Conservation (phyloP, 1,140 invertebrate genomes). For the Coelopa frigida region DNA sequence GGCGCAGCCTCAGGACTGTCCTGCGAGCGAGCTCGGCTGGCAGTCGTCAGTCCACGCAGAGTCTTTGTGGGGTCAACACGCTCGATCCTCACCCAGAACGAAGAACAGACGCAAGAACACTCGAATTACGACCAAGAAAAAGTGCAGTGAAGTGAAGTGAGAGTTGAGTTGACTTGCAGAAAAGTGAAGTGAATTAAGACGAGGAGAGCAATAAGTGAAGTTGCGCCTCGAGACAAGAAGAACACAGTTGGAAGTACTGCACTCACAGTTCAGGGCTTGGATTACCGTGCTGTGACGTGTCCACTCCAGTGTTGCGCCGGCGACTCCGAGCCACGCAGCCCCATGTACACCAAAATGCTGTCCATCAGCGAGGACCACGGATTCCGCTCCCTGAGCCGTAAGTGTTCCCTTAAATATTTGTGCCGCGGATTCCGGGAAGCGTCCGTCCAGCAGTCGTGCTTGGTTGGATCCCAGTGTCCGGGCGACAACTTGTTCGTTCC, state of each 20-base stretch:
- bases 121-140: not conserved
- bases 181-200: conserved; percentile 2
- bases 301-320: not conserved
- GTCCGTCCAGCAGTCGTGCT: too few species aligned
- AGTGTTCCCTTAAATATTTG: too few species aligned
- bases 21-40: conserved; percentile 5
- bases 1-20: conserved; percentile 2
- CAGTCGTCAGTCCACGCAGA: conserved; percentile 39
- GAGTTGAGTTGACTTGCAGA: not conserved
- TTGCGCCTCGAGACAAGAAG: too few species aligned
- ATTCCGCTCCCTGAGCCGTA: conserved; percentile 45
- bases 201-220: conserved; percentile 1
- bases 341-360: conserved; percentile 42
- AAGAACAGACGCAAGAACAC: conserved; percentile 15
- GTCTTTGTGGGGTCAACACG: conserved; percentile 44
- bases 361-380: conserved; percentile 45
- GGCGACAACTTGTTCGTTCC: too few species aligned
- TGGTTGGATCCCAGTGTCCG: too few species aligned
- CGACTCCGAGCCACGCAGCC: not conserved
- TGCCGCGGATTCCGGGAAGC: too few species aligned
- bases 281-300: too few species aligned
- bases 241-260: too few species aligned
- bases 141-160: not conserved
- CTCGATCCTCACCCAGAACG: conserved; percentile 16
- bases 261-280: too few species aligned